phyloP scores from a whole-genome alignment of 2,888 invertebrate genomes.

The Neoascia interrupta region DNA sequence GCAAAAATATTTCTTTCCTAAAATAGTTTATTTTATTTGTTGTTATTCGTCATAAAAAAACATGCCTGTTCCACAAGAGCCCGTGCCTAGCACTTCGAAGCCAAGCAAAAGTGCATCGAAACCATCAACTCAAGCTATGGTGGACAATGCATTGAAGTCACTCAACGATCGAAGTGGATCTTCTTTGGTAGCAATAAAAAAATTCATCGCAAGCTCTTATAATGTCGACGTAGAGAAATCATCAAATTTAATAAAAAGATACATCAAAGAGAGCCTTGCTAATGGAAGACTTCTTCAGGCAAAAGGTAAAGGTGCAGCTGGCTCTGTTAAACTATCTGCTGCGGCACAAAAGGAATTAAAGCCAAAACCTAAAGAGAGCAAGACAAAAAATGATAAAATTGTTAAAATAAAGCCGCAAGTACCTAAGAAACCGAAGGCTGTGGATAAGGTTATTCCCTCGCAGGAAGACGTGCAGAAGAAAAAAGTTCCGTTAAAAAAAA shows the following conservation, averaged over 20 bases:
- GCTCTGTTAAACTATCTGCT: constrained; percentile 69
- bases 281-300: constrained; percentile 79
- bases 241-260: constrained; percentile 83
- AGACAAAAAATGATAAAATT: not conserved
- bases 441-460: not conserved
- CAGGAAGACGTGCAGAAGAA: not conserved
- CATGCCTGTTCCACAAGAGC: constrained; percentile 2
- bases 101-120: not conserved
- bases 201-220: constrained; percentile 83
- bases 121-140: constrained; percentile 82
- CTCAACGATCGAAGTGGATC: constrained; percentile 83
- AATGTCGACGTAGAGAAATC: constrained; percentile 82
- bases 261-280: constrained; percentile 82
- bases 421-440: not conserved
- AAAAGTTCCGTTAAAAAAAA: not conserved
- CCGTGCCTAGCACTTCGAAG: not conserved
- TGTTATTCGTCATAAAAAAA: too few relatives aligned
- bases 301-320: constrained; percentile 61
- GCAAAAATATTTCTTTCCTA: too few relatives aligned
- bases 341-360: constrained; percentile 2
- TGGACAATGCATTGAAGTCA: constrained; percentile 81
- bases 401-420: not conserved
- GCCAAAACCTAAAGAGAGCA: not conserved
- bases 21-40: too few relatives aligned
- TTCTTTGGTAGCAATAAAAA: constrained; percentile 81